phyloP scores from a whole-genome alignment of 2,113 vertebrate species.

The Lucifuga dentata region DNA sequence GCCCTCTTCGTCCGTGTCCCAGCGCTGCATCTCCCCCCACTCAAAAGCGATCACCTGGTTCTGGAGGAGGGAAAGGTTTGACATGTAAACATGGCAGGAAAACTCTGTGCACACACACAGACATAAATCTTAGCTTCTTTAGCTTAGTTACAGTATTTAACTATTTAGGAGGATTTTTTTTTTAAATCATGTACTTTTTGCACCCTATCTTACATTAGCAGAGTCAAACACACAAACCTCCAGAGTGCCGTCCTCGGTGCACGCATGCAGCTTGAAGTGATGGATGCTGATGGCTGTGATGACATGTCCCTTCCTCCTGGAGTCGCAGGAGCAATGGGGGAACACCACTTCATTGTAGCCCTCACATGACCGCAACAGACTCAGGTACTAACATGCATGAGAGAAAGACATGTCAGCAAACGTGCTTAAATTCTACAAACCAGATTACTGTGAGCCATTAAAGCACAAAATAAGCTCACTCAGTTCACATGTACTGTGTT shows the following conservation, averaged over 20 bases:
- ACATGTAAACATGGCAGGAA: too few relatives aligned
- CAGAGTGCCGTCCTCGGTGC: constrained; percentile 94
- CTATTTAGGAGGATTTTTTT: too few relatives aligned
- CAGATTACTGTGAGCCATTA: too few relatives aligned
- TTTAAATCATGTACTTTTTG: too few relatives aligned
- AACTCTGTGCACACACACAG: not conserved
- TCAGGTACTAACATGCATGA: constrained; percentile 87
- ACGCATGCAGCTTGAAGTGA: constrained; percentile 97
- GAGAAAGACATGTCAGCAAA: not conserved
- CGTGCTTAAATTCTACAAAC: constrained; percentile 13
- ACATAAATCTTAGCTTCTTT: not conserved
- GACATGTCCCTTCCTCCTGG: constrained; percentile 94
- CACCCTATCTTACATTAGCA: too few relatives aligned
- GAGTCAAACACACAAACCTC: constrained; percentile 83
- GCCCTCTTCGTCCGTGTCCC: constrained; percentile 98
- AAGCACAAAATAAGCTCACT: too few relatives aligned
- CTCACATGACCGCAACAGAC: constrained; percentile 92
- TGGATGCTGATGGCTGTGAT: constrained; percentile 94
- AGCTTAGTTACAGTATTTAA: not conserved
- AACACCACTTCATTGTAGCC: constrained; percentile 97
- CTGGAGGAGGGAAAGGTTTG: constrained; percentile 66
- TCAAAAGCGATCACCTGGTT: constrained; percentile 97
- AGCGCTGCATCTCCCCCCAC: constrained; percentile 97
- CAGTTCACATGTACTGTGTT: too few relatives aligned
- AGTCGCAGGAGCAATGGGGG: constrained; percentile 97